Base-by-base conservation (phyloP, 2,797 vertebrate genomes). In the Moxostoma hubbsi region DNA sequence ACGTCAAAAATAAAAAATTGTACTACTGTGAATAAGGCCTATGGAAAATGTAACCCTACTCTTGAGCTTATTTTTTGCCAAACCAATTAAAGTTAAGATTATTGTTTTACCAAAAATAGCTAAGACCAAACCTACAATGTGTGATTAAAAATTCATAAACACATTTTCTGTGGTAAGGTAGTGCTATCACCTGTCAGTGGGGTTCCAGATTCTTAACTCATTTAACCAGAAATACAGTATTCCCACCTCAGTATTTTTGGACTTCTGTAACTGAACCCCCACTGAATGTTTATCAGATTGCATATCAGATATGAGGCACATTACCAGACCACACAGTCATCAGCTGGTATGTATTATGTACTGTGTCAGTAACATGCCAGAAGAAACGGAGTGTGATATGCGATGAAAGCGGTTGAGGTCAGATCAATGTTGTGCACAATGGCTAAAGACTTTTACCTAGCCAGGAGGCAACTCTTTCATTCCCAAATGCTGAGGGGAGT, bases 361-460 rank as follows among this genome's bases (percentile, higher is more conserved):
- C 5, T 55, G 47, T 78, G 78, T 67, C 59, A 16, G 65, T 59
- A 67, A 36, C 68, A 76, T 54, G 9, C 74, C 75, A 47, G 75
- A 81, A 81, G 76, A 87, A 84, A 85, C 73, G 55, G 75, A 83
- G 74, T 76, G 80, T 62, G 81, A 79, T 83, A 78, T 64, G 80
- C 67, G 85, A 86, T 87, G 83, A 84, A 85, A 82, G 73, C 67
- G 57, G 49, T 67, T 78, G 69, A 76, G 82, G 73, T 79, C 16
- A 69, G 82, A 83, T 87, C 78, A 74, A 85, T 85, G 77, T 51
- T 69, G 7, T 46, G 62, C 43, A 16, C 51, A 55, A 67, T 81
- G 83, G 83, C 83, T 85, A 77, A 83, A 81, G 79, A 81, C 76
- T 75, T 81, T 70, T 69, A 70, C 59, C 66, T 59, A 66, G 76